Base-by-base conservation (phyloP, 2,888 invertebrate genomes). In the Hydroisotoma schaefferi region DNA sequence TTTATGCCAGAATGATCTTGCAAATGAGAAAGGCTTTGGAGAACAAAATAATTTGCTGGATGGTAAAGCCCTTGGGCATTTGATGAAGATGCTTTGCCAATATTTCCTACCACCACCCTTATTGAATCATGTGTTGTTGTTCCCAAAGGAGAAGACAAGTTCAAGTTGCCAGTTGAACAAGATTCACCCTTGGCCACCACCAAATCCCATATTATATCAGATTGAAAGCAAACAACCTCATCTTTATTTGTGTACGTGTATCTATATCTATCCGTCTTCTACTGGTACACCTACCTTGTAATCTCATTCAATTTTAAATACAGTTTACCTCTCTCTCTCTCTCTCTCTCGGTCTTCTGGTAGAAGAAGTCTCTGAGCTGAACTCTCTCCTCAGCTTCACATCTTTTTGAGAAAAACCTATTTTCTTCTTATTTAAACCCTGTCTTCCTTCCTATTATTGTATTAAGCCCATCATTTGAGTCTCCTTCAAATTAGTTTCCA, bases 41-140 rank as follows among this genome's bases (percentile, higher is more conserved):
- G 59, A 59, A 56, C 60, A 60, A 60, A 60, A 60, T 60, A 56
- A 60, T 60, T 60, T 38, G 46, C 43, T 52, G 60, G 52, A 55
- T 59, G 59, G 29, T 52, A 53, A 53, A 55, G 33, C 56, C 60
- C 51, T 55, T 29, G 40, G 44, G 60, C 60, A 46, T 49, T 28
- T 25, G 33, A 43, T 40, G 43, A 44, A 48, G 53, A 58, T 58
- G 47, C 54, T 37, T 57, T 61, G 51, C 60, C 62, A 63, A 63
- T 63, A 66, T 63, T 63, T 65, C 57, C 37, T 55, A 33, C 22
- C 43, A 59, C n/a, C n/a, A n/a, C n/a, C n/a, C 65, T 65, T 65
- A 65, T 65, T 65, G 62, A 62, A 65, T 65, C 65, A 62, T 57
- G 62, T 65, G 65, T 65, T 65, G 61, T 65, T 61, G 57, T 57